Base-by-base conservation (phyloP, 2,797 vertebrate species). In the Lycodopsis pacificus region DNA sequence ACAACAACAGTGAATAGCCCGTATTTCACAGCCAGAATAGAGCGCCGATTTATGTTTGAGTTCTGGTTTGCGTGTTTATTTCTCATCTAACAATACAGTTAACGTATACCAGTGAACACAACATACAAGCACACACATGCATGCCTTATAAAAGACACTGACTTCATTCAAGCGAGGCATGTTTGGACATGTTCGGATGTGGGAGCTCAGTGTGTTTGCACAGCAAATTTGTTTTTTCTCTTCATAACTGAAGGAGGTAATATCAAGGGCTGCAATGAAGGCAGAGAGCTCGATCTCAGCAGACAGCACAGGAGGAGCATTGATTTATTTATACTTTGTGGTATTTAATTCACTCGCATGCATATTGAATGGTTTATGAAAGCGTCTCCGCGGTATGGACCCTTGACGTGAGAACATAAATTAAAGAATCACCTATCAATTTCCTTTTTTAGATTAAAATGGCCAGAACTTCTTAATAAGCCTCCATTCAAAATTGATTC, bases 1-100 rank as follows among this genome's bases (percentile, higher is more conserved):
- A 90, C 76, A 89, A 88, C 80, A 89, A 85, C 79, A 65, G 62
- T 79, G 65, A 92, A 81, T 46, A 25, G 67, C 13, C 15, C 75
- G 57, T 7, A 13, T 81, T 87, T 80, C 56, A 46, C 17, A 51
- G 25, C 54, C 62, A 40, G 56, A 78, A 76, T 9, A 78, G 40
- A 77, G 73, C 7, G 8, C 8, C 3, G 12, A 44, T 59, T 80
- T 86, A 71, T 82, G 71, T 88, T 58, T 34, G 0, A 56, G 64
- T 77, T 67, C 48, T 62, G n/a, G 6, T 85, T 70, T 67, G 48
- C 12, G 44, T 76, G 65, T 83, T 79, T 79, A 73, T 80, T 74
- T 80, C 80, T 66, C 36, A 77, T 44, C 34, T 22, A 6, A 72
- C 81, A 85, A 84, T 78, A 25, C 40, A 53, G 36, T 42, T 27